phyloP scores from a whole-genome alignment of 2,113 vertebrate genomes.

The Pelmatolapia mariae region DNA sequence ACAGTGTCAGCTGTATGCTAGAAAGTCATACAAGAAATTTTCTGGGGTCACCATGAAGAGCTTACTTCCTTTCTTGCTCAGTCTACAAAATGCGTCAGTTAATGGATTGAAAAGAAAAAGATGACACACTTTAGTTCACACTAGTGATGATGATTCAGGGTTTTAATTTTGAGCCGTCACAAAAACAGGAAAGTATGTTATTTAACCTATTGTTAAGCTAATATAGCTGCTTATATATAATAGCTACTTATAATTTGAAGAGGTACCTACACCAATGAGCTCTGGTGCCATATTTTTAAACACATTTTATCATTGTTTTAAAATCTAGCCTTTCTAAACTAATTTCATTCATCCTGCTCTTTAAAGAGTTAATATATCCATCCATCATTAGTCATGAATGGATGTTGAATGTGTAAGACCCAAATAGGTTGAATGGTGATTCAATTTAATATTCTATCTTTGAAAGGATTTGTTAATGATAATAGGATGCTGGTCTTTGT shows the following conservation, averaged over 20 bases:
- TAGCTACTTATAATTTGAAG: too few relatives aligned
- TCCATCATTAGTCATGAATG: not conserved
- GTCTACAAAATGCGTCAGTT: not conserved
- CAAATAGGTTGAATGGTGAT: too few relatives aligned
- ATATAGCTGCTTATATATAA: too few relatives aligned
- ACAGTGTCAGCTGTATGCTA: not conserved
- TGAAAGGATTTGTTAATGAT: too few relatives aligned
- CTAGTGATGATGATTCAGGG: not conserved
- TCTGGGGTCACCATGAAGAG: not conserved
- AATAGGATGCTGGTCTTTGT: too few relatives aligned
- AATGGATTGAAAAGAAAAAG: not conserved
- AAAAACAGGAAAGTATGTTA: not conserved
- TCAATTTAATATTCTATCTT: too few relatives aligned
- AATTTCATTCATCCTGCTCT: not conserved
- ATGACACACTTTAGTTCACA: not conserved
- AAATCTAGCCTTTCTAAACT: not conserved
- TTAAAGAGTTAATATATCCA: not conserved
- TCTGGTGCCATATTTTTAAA: not conserved
- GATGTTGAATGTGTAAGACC: not conserved
- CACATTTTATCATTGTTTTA: not conserved
- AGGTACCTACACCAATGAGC: not conserved
- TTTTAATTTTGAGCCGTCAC: not conserved
- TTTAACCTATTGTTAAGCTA: too few relatives aligned
- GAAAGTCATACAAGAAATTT: not conserved
- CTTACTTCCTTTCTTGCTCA: not conserved